Percentiles rank a stretch among this genome's conserved stretches.
Evolutionary conservation across 2,888 invertebrate species (phyloP).

Genomic region (Caradrina clavipalpis): DNA sequence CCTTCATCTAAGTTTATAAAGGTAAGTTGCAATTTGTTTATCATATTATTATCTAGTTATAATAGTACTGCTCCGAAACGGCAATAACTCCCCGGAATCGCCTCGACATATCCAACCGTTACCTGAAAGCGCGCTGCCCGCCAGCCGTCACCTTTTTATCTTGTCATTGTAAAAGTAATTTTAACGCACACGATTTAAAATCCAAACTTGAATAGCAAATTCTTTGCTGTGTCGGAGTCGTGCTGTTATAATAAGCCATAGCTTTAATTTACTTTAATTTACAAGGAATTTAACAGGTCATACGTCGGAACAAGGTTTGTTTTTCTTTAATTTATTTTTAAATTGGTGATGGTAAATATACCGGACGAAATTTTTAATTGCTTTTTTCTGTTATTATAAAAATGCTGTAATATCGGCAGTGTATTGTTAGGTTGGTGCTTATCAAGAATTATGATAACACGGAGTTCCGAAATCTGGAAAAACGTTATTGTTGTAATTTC

Average conservation of each 20-base stretch:
- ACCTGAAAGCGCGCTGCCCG: too few species aligned
- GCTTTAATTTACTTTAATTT: background rate
- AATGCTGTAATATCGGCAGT: background rate
- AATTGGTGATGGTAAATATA: background rate
- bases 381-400: background rate
- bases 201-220: too few species aligned
- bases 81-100: too few species aligned
- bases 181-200: too few species aligned
- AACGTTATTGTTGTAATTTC: constrained; percentile 23
- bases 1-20: background rate
- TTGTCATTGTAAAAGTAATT: too few species aligned
- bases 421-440: constrained; percentile 1
- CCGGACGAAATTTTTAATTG: background rate
- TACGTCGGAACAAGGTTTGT: constrained; percentile 34
- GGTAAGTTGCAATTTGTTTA: constrained; percentile 29
- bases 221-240: too few species aligned
- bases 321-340: constrained; percentile 5
- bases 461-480: background rate
- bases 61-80: too few species aligned
- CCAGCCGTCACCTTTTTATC: too few species aligned
- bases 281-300: background rate
- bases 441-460: constrained; percentile 5
- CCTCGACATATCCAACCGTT: too few species aligned
- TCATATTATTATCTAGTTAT: too few species aligned
- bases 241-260: too few species aligned